These are phyloP conservation scores for Apoda limacodes DNA, from an alignment of 2,888 invertebrate genomes.

Conservation along the genomic window DNA sequence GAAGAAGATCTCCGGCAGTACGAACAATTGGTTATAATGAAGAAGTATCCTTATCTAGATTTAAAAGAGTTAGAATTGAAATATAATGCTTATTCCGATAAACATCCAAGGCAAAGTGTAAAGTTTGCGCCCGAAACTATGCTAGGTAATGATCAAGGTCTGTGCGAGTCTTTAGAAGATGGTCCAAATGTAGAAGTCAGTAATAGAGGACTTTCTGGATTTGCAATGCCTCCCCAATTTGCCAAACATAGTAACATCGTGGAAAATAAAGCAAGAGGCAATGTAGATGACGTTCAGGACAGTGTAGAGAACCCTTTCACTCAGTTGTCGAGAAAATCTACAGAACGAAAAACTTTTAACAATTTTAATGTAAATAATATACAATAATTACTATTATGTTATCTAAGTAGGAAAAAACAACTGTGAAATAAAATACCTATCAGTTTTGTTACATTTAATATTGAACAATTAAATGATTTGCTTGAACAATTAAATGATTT, in stretches of 20 bases:
- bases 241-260: conserved; percentile 21
- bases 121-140: conserved; percentile 26
- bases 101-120: conserved; percentile 36
- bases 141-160: conserved; percentile 30
- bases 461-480: no score
- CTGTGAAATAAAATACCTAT: no score
- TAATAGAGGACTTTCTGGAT: conserved; percentile 52
- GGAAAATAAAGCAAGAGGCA: conserved; percentile 23
- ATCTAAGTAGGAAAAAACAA: no score
- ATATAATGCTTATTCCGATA: conserved; percentile 31
- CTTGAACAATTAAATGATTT: no score
- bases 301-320: no score
- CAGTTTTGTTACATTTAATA: no score
- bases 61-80: conserved; percentile 44
- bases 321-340: no score
- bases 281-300: no score
- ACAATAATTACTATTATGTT: no score
- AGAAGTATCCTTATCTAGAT: conserved; percentile 57
- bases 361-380: no score
- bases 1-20: conserved; percentile 45
- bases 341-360: no score
- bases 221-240: conserved; percentile 43
- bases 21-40: conserved; percentile 54
- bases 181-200: conserved; percentile 46
- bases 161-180: conserved; percentile 38